Evolutionary conservation across 92 coral and sea anemone genomes (phyloP).

Genomic region (Plumapathes pennacea): DNA sequence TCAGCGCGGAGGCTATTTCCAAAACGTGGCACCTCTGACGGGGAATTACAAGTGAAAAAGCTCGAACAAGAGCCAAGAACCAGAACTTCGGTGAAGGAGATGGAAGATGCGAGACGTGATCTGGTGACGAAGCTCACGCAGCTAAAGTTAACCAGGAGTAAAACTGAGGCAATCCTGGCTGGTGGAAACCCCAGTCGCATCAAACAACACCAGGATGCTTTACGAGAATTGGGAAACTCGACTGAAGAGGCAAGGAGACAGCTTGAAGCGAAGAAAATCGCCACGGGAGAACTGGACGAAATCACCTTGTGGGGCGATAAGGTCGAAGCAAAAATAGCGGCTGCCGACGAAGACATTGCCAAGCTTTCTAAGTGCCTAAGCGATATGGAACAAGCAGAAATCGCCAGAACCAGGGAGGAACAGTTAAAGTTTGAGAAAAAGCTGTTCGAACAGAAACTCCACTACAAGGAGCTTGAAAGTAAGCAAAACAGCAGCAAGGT

Average conservation of each 20-base stretch:
- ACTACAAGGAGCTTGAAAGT: constrained; percentile 32
- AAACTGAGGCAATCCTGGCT: constrained; percentile 15
- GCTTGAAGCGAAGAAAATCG: constrained; percentile 30
- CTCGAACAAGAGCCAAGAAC: constrained; percentile 43
- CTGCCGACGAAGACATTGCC: constrained; percentile 24
- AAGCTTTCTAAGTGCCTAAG: constrained; percentile 7
- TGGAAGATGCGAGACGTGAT: constrained; percentile 26
- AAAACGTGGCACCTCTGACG: constrained; percentile 47
- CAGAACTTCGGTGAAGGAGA: constrained; percentile 3
- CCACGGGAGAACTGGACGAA: constrained; percentile 16
- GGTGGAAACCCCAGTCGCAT: constrained; percentile 26
- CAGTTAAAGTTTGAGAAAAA: constrained; percentile 36
- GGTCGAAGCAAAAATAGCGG: constrained; percentile 21
- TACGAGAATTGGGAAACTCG: constrained; percentile 26
- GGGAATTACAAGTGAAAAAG: constrained; percentile 19
- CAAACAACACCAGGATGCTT: constrained; percentile 16
- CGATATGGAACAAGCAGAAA: constrained; percentile 22
- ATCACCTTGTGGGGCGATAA: constrained; percentile 28
- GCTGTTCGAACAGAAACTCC: constrained; percentile 22
- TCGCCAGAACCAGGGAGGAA: constrained; percentile 10
- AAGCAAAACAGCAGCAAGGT: constrained; percentile 4
- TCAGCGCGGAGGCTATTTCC: too few relatives aligned
- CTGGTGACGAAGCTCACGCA: constrained; percentile 29
- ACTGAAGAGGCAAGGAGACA: constrained; percentile 29
- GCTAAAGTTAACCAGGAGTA: constrained; percentile 25